Evolutionary conservation across 2,888 invertebrate genomes (phyloP), one percentile per base, ranked within the genome.

Genomic region (Plebejus melissa): DNA sequence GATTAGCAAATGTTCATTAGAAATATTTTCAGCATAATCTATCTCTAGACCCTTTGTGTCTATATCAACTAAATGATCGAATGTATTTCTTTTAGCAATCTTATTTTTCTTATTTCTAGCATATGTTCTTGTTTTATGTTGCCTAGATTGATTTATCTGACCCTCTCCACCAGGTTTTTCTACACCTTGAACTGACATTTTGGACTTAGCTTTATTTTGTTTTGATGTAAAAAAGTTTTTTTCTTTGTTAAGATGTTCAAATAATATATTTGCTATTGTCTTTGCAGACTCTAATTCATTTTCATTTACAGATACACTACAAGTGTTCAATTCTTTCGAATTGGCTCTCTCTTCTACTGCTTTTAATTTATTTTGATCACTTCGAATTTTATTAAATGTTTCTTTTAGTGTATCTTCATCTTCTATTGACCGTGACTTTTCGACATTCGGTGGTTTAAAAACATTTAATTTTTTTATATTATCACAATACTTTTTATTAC

Each of bases 111-210:
- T 82, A 74, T 77, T 79, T 75, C 81, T 84, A 78, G 79, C 77
- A 80, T 90, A 90, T 9, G 87, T 89, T 82, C 83, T 88, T 28
- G 83, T 38, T 77, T 78, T 28, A 28, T 38, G 41, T 32, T 69
- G 65, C 76, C 76, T 74, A 50, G 16, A 69, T 13, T 22, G 38
- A 54, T 32, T 32, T 54, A 72, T 11, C 16, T 32, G 28, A 6
- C 5, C 60, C 74, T 76, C 71, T 79, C 90, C 90, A 83, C 90
- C 91, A 76, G 91, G 90, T 79, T 89, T 89, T 83, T 90, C 90
- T 11, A 89, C 88, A 65, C 89, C 90, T 81, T 90, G 88, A 76
- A 86, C 85, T 80, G 82, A 85, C 77, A 87, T 81, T 81, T 90
- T 90, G 3, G 88, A 86, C 78, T 84, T 84, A 50, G 78, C 81